These are phyloP conservation scores for Cephus sareptanus DNA, from an alignment of 2,888 invertebrate genomes.

Conservation along the genomic window DNA sequence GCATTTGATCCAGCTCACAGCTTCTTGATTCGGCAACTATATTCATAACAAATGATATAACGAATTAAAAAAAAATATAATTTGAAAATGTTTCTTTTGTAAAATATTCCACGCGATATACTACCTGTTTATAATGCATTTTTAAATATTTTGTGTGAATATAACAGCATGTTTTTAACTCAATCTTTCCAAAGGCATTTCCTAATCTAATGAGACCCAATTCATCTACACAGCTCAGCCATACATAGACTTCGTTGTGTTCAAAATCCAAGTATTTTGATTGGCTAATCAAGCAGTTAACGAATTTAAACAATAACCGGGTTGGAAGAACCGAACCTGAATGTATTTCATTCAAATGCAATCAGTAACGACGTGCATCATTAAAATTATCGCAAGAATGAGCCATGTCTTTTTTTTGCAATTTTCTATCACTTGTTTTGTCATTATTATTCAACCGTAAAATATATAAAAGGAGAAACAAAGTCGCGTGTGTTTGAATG, in stretches of 20 bases:
- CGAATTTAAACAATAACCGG: neutral
- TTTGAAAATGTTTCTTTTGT: neutral
- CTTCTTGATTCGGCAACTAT: slow-evolving; percentile 27
- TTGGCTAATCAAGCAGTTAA: neutral
- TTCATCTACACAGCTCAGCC: neutral
- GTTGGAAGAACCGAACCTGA: neutral
- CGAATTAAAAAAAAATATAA: too few species aligned
- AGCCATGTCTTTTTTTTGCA: neutral
- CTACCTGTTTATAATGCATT: neutral
- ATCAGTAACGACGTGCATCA: neutral
- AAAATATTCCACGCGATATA: neutral
- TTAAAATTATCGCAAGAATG: neutral
- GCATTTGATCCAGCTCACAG: slow-evolving; percentile 71
- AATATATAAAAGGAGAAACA: neutral
- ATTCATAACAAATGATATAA: neutral
- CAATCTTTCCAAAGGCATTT: neutral
- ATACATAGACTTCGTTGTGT: too few species aligned
- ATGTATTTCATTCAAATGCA: neutral
- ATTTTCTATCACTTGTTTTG: neutral
- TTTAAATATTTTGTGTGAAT: neutral
- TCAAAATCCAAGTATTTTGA: neutral
- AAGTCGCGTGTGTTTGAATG: neutral
- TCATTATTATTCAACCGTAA: neutral
- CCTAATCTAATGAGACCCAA: neutral
- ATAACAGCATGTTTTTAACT: neutral